Evolutionary conservation across 92 coral and sea anemone genomes (phyloP), one percentile per base, ranked within the genome.

Genomic region (Parazoanthus atlanticus): DNA sequence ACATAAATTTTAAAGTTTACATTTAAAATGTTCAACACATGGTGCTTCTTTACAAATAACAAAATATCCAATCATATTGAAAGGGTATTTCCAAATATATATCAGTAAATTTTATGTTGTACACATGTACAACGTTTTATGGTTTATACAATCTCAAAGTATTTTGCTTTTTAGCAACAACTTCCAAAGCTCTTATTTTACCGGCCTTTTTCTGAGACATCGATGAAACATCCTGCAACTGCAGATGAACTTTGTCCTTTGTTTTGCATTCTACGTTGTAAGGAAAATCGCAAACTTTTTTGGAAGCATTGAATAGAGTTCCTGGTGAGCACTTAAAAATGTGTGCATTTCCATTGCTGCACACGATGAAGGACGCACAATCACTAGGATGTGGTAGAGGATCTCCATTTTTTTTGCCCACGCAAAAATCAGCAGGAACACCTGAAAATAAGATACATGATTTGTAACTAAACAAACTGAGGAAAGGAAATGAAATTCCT

Each of bases 341-440:
- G 3, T 12, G 17, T 5, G 86, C 54, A 6, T 36, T 81, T 3
- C 86, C 86, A n/a, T 61, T 28, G 86, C 56, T 64, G 58, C 86
- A 81, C 0, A 23, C 34, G 7, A 81, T 33, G 34, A 81, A 81
- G 15, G 74, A 64, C 8, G 54, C 33, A 23, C 75, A 32, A 33
- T 31, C 73, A 3, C 58, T 81, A 5, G 86, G 86, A 41, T 81
- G 86, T 0, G 86, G 86, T 26, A 81, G 86, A 25, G 65, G 30
- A 64, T 10, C 74, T 8, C 74, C 74, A 3, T 81, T n/a, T 11
- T 46, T 46, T 23, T 64, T 81, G 69, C 12, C 58, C 70, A 58
- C 65, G 69, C 86, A 81, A 46, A 61, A 61, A 81, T 81, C 36
- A 8, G 86, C 86, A 10, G 74, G 74, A 61, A 81, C 86, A 25